phyloP scores from a whole-genome alignment of 35 echinoderm and acorn worm species.

The Heliocidaris erythrogramma region DNA sequence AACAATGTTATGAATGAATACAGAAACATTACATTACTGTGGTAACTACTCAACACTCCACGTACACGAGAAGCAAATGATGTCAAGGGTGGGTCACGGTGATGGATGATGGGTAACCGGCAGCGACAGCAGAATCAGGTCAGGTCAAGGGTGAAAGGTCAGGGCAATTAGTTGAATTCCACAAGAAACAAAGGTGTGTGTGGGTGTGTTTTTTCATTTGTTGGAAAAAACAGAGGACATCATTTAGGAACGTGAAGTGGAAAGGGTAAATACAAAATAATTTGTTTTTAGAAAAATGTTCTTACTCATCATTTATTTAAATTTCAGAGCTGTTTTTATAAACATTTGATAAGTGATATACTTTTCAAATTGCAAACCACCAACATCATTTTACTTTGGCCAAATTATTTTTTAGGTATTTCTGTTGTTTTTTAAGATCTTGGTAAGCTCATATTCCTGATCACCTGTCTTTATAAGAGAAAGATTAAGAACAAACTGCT shows the following conservation, averaged over 20 bases:
- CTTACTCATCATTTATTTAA: background rate
- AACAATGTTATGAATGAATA: background rate
- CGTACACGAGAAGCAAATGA: slow-evolving; percentile 60
- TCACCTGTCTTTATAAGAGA: background rate
- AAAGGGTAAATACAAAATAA: background rate
- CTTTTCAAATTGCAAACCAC: background rate
- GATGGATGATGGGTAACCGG: slow-evolving; percentile 39
- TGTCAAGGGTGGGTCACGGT: slow-evolving; percentile 45
- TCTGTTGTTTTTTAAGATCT: background rate
- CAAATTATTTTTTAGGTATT: background rate
- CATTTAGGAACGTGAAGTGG: background rate
- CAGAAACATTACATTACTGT: slow-evolving; percentile 18
- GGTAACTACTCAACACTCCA: slow-evolving; percentile 34
- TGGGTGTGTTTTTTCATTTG: background rate
- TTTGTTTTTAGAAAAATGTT: background rate
- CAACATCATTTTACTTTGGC: background rate
- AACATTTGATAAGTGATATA: background rate
- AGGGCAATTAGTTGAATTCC: slow-evolving; percentile 11
- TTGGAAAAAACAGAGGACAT: background rate
- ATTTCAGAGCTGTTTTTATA: background rate
- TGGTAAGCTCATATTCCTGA: background rate
- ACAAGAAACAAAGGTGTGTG: background rate
- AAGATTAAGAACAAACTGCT: background rate
- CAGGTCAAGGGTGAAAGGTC: slow-evolving; percentile 57
- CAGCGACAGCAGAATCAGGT: slow-evolving; percentile 49